These are phyloP conservation scores for Mesorhabditis spiculigera DNA, from an alignment of 2,888 invertebrate species.

Conservation along the genomic window DNA sequence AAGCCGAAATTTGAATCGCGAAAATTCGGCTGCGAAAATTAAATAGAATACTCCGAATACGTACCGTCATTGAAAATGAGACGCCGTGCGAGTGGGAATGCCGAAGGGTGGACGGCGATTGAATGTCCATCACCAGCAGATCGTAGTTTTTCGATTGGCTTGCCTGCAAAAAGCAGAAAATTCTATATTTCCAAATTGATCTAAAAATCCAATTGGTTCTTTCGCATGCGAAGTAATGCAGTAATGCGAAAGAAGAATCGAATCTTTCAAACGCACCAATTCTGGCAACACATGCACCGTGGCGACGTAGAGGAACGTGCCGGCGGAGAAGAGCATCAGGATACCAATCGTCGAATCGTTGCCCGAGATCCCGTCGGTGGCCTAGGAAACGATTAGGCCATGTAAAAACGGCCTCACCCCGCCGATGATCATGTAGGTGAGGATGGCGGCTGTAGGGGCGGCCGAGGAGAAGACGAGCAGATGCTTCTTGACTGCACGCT, in stretches of 20 bases:
- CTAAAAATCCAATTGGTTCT: not conserved
- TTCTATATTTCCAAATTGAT: not conserved
- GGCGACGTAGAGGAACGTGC: constrained; percentile 96
- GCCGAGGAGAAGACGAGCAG: constrained; percentile 85
- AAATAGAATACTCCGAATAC: not conserved
- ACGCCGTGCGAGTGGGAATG: constrained; percentile 18
- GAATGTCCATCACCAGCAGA: constrained; percentile 17
- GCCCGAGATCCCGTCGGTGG: not conserved
- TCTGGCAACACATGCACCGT: constrained; percentile 98
- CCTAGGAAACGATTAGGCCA: not conserved
- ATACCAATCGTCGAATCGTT: constrained; percentile 87
- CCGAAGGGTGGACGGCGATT: constrained; percentile 17
- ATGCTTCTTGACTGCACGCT: constrained; percentile 78
- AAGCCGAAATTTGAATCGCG: constrained; percentile 4
- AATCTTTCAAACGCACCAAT: constrained; percentile 62
- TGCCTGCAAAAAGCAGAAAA: constrained; percentile 8
- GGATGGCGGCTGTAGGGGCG: constrained; percentile 81
- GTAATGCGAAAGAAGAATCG: not conserved
- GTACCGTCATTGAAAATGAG: constrained; percentile 9
- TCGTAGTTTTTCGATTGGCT: constrained; percentile 12
- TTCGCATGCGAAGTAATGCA: not conserved
- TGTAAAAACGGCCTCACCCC: constrained; percentile 62
- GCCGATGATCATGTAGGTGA: constrained; percentile 89
- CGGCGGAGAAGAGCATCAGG: constrained; percentile 96
- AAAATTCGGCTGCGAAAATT: not conserved